Evolutionary conservation across 37 sponge, comb jelly and placozoan genomes (phyloP), one percentile per base, ranked within the genome.

Genomic region (Chondrosia reniformis): DNA sequence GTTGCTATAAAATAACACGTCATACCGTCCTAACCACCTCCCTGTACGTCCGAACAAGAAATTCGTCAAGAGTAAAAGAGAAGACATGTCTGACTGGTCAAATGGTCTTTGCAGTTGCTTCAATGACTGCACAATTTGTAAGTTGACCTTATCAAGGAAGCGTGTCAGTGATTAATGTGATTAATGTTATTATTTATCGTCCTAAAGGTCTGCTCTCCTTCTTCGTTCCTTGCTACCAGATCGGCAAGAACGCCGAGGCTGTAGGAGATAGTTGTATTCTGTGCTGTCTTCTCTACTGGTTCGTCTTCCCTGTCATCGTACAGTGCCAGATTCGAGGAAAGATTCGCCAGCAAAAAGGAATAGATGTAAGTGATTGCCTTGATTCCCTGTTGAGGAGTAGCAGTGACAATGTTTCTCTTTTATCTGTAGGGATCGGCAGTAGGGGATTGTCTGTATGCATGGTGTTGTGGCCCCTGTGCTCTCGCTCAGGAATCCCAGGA

Each of bases 161-260:
- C 63, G 63, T 64, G 66, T 33, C 19, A 32, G 21, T 2, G 28
- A 33, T n/a, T 3, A 4, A 33, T 2, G 2, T 4, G 3, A 33
- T 19, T 21, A 2, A 2, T 3, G 3, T n/a, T 36, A 32, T 33
- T 49, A 19, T 19, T 49, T 49, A 10, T 15, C 15, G 15, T 64
- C 4, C 66, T 30, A 32, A 27, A 64, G 66, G 66, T 71, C 44
- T 78, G 8, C 21, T 78, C 2, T 42, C 79, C 24, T 78, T 21
- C 38, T 27, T 78, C 28, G 0, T 57, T 0, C 79, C 79, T 6
- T 78, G 79, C 44, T 61, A 61, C 63, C 39, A 33, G 42, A 19
- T 38, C n/a, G 78, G 78, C 9, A 77, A 77, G 78, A 58, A 59
- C 62, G 78, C 78, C 6, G 61, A 77, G 41, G 61, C 39, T 22